phyloP scores from a whole-genome alignment of 2,888 invertebrate species.

The Melieria omissa region DNA sequence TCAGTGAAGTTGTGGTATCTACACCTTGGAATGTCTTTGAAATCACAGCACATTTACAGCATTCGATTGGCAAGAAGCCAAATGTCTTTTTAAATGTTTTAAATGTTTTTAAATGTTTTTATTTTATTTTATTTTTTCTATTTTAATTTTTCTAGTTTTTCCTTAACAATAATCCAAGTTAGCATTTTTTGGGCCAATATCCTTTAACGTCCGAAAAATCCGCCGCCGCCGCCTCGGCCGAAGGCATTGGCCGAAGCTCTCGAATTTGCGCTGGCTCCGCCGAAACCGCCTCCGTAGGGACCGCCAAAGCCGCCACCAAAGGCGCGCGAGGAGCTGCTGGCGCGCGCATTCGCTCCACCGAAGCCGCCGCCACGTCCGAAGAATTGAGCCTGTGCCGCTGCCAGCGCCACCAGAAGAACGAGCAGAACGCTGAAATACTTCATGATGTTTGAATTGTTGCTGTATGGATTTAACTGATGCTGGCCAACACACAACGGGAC shows the following conservation, averaged over 20 bases:
- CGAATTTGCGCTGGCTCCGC: neutral
- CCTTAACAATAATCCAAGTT: no score
- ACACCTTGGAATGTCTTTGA: no score
- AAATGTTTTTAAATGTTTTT: no score
- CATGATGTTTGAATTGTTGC: slow-evolving; percentile 19
- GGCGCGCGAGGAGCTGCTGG: slow-evolving; percentile 7
- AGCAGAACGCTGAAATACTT: slow-evolving; percentile 35
- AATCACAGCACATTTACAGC: no score
- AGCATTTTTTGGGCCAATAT: no score
- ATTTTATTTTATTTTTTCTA: no score
- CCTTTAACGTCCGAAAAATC: neutral
- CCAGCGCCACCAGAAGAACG: slow-evolving; percentile 20
- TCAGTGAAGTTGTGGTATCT: no score
- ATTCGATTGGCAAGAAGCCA: no score
- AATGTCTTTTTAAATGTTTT: no score
- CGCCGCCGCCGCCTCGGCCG: neutral
- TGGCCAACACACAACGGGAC: no score
- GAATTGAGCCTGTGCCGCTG: slow-evolving; percentile 22
- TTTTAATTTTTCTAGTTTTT: no score
- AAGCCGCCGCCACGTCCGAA: neutral
- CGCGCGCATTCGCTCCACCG: slow-evolving; percentile 2
- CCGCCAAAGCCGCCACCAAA: neutral
- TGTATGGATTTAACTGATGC: no score
- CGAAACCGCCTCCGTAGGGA: neutral
- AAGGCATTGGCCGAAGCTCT: slow-evolving; percentile 12